A percentile compares a stretch with the other conserved stretches of the same genome.
Conservation (phyloP, 2,797 vertebrate genomes). For the Rhinichthys osculus region DNA sequence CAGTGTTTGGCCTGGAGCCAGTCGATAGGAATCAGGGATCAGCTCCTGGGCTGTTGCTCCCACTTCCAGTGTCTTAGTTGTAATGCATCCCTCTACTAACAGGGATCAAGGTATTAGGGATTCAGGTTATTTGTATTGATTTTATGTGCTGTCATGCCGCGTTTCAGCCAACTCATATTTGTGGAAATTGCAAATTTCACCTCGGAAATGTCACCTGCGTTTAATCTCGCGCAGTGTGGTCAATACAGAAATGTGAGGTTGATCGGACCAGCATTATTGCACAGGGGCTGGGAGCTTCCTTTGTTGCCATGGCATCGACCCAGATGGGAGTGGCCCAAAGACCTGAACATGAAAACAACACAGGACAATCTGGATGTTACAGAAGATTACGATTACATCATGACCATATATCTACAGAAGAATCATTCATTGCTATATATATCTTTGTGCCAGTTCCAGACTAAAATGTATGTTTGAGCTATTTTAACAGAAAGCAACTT, state of each 20-base stretch:
- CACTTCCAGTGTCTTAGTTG: conserved; percentile 85
- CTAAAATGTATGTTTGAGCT: too few relatives aligned
- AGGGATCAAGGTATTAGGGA: conserved; percentile 99
- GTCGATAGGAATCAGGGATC: conserved; percentile 87
- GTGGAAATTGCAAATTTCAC: conserved; percentile 98
- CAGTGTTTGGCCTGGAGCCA: conserved; percentile 78
- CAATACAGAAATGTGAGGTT: conserved; percentile 84
- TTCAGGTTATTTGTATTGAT: conserved; percentile 99
- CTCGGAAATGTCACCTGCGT: conserved; percentile 97
- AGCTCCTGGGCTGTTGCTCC: conserved; percentile 74
- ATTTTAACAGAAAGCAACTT: background rate
- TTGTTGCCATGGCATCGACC: conserved; percentile 76
- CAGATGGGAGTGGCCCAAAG: conserved; percentile 56
- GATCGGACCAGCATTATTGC: conserved; percentile 83
- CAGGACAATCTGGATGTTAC: background rate
- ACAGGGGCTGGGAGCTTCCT: conserved; percentile 76
- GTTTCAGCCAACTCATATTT: conserved; percentile 94
- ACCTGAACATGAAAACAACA: conserved; percentile 12
- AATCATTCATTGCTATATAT: background rate
- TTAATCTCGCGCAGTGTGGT: conserved; percentile 93
- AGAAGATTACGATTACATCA: conserved; percentile 16
- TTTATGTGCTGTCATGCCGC: conserved; percentile 94
- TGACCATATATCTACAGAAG: background rate
- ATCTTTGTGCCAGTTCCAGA: background rate
- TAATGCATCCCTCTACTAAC: conserved; percentile 93